Base-by-base conservation (phyloP, 1,140 invertebrate genomes). In the Bombus vancouverensis region DNA sequence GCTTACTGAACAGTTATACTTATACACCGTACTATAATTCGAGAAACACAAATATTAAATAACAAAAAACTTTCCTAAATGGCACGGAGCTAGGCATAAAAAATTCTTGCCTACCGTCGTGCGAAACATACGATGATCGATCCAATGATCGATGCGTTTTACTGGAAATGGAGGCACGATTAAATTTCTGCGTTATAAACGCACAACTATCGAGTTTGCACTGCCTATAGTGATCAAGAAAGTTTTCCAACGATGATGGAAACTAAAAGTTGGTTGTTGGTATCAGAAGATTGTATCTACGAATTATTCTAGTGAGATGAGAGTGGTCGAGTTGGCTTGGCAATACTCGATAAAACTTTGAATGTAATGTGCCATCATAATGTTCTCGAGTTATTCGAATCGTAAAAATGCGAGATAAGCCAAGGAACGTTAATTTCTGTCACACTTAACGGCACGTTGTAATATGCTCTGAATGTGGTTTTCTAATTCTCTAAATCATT, bases 171-270 rank as follows among this genome's bases (percentile, higher is more conserved):
- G 1, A 4, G 28, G 6, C 47, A 18, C 47, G 37, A 34, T 32
- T 76, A 44, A 76, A 83, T 83, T 76, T 76, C 42, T 12, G 32
- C 79, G 22, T 66, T n/a, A 10, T 37, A n/a, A 68, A 37, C 66
- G 13, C 37, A n/a, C 53, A 37, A 32, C 71, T 34, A 53, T 83
- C 81, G 59, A 53, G 66, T 62, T 62, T 9, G 25, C 42, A 15
- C 5, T 10, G 42, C 42, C 72, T 66, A 32, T 18, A 47, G 59
- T 34, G 71, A 65, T 66, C n/a, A 44, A 42, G 9, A 9, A 28
- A 82, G 53, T 66, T 82, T n/a, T 32, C 25, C 81, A n/a, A 42
- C 44, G 34, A 39, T 12, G 71, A 13, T 39, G 81, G 18, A 15
- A 76, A 66, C 42, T 76, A 44, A 75, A 83, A 83, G 42, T 75